Evolutionary conservation across 2,888 invertebrate species (phyloP).

Genomic region (Artemia sp.): DNA sequence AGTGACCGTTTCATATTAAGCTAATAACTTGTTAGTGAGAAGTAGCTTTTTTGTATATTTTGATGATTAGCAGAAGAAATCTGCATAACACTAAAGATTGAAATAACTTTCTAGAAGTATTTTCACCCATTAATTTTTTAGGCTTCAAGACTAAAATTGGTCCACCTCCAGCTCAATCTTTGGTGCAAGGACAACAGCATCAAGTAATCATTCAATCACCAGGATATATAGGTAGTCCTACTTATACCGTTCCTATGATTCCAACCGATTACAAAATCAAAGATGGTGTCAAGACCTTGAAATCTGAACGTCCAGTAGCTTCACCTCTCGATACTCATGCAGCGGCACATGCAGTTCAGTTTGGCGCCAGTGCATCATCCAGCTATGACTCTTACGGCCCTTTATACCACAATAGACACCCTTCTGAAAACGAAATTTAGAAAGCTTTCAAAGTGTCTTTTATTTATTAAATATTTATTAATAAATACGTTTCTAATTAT

Average conservation of each 20-base stretch:
- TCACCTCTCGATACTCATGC: slow-evolving; percentile 11
- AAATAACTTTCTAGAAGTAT: too few relatives aligned
- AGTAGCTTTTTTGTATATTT: too few relatives aligned
- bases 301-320: slow-evolving; percentile 1
- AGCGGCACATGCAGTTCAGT: not conserved
- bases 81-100: too few relatives aligned
- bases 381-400: not conserved
- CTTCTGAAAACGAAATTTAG: too few relatives aligned
- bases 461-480: too few relatives aligned
- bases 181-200: not conserved
- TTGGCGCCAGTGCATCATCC: not conserved
- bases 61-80: too few relatives aligned
- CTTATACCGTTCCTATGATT: not conserved
- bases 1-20: too few relatives aligned
- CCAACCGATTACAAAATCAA: not conserved
- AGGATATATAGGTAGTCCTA: not conserved
- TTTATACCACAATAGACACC: not conserved
- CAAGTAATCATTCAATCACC: not conserved
- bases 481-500: too few relatives aligned
- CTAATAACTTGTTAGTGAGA: too few relatives aligned
- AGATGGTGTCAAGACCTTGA: not conserved
- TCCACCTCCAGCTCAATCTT: not conserved
- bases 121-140: not conserved
- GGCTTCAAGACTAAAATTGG: slow-evolving; percentile 1
- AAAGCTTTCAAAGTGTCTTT: too few relatives aligned